Conservation (phyloP, 2,888 invertebrate species). For the Heliconius aoede region DNA sequence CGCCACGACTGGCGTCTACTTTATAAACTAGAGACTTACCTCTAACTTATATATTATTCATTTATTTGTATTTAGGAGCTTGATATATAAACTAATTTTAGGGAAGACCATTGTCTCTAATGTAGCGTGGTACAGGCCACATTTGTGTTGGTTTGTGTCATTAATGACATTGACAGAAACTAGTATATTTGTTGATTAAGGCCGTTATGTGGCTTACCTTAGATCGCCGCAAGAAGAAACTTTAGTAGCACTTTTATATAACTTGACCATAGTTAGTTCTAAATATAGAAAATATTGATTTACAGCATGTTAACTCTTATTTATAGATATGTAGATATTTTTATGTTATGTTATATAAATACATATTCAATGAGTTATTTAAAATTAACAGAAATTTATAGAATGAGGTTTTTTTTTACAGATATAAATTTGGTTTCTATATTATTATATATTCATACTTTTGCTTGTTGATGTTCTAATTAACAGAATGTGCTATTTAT, state of each 20-base stretch:
- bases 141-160: constrained; percentile 16
- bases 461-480: constrained; percentile 41
- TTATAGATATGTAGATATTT: background rate
- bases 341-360: background rate
- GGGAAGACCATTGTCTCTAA: background rate
- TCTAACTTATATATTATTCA: background rate
- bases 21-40: background rate
- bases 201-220: constrained; percentile 60
- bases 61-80: background rate
- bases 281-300: constrained; percentile 29
- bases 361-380: too few species aligned
- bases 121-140: background rate
- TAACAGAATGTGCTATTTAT: constrained; percentile 54
- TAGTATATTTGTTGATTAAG: constrained; percentile 57
- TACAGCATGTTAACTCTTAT: constrained; percentile 25
- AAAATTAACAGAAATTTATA: too few species aligned
- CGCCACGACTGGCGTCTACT: background rate
- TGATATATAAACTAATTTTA: background rate
- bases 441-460: constrained; percentile 15
- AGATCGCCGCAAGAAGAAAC: constrained; percentile 45
- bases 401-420: background rate
- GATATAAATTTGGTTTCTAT: background rate
- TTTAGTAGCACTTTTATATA: constrained; percentile 33
- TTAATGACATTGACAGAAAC: constrained; percentile 58
- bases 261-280: constrained; percentile 20